Base-by-base conservation (phyloP, 1,140 invertebrate genomes). In the Glomeris maerens region DNA sequence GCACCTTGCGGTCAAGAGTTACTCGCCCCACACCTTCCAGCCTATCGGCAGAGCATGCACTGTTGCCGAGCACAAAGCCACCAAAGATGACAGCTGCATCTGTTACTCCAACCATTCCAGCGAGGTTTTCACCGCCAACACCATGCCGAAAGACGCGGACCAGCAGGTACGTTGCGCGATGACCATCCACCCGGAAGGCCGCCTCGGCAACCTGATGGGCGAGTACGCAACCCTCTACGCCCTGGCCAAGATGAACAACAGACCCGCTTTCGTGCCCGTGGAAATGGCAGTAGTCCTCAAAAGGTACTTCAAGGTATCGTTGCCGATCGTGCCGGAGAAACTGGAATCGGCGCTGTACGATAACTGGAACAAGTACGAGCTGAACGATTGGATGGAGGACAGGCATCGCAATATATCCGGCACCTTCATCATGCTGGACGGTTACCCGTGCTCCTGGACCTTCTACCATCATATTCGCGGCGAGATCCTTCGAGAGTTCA, bases 171-270 rank as follows among this genome's bases (percentile, higher is more conserved):
- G 10, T 36, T 42, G 40, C 25, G 4, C 5, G 5, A 42, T 77
- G 7, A 76, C 74, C 1, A 70, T 70, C 28, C 36, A 65, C 63
- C 70, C 75, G 63, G 74, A 74, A 50, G 76, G 75, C 21, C 61
- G 76, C 47, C 56, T 80, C 45, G 79, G 77, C 36, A 78, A 79
- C 60, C 75, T 77, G 57, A 78, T 79, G 59, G 78, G 74, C 71
- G 74, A 78, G 51, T 78, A 78, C 52, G 75, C 73, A 0, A 74
- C 74, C 0, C 72, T 78, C 2, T 78, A 74, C 72, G 77, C 76
- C 0, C 62, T 66, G 57, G 72, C 60, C 55, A 47, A 72, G 49
- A 62, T 72, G 42, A 78, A 76, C 7, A 53, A 14, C 1, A n/a
- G 1, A 55, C 27, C n/a, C 69, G 47, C 49, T 5, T 52, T 21